Percentiles rank a stretch among this genome's conserved stretches.
These are phyloP conservation scores for Arctocebus calabarensis DNA, from an alignment of 2,797 vertebrate genomes.

Conservation along the genomic window DNA sequence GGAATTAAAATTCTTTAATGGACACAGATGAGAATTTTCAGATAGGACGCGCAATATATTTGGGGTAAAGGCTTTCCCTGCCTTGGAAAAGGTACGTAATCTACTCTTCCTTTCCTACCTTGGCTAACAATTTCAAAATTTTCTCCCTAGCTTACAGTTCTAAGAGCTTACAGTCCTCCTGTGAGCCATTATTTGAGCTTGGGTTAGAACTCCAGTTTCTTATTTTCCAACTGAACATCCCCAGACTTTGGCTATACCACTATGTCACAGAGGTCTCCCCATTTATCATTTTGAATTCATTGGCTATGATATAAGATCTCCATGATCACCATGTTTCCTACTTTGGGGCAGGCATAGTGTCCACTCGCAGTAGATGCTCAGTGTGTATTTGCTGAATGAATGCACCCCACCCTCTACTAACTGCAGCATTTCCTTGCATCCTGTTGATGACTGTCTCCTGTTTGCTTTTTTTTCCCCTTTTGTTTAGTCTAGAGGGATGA, in stretches of 20 bases:
- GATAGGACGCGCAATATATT: fast-evolving
- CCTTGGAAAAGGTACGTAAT: not conserved
- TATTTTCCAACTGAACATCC: not conserved
- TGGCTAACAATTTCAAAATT: not conserved
- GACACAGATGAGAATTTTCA: not conserved
- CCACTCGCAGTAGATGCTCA: not conserved
- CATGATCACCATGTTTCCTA: not conserved
- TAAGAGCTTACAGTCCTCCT: not conserved
- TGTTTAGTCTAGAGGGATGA: slow-evolving; percentile 63
- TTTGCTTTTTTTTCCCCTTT: slow-evolving; percentile 8
- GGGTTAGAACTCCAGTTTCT: not conserved
- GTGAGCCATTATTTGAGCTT: not conserved
- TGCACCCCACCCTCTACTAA: not conserved
- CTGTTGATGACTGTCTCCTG: not conserved
- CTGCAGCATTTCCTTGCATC: slow-evolving; percentile 3
- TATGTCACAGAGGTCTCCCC: not conserved
- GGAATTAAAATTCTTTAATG: not conserved
- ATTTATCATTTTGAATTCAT: not conserved
- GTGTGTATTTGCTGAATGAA: not conserved
- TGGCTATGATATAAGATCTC: not conserved
- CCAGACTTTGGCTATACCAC: not conserved
- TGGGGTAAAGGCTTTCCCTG: not conserved
- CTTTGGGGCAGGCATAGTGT: not conserved
- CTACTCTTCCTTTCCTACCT: not conserved
- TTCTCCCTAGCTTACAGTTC: not conserved